Base-by-base conservation (phyloP, 1,140 invertebrate genomes). In the Anastatus disparis region DNA sequence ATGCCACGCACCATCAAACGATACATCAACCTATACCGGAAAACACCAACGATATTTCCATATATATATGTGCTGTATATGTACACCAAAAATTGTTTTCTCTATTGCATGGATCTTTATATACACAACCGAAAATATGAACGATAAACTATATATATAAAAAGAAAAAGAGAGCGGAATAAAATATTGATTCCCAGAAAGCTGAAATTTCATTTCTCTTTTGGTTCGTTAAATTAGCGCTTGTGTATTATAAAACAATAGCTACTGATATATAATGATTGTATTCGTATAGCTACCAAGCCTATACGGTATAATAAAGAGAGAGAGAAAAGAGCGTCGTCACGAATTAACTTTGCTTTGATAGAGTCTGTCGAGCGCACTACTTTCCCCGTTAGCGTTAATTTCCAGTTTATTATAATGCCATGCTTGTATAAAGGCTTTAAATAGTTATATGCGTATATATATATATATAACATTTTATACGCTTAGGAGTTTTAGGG, bases 331-430 rank as follows among this genome's bases (percentile, higher is more conserved):
- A n/a, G n/a, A n/a, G n/a, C n/a, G n/a, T n/a, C n/a, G n/a, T n/a
- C 40, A 20, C 10, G 17, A 17, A 44, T 58, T 56, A 67, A 29
- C 20, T 31, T 2, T 7, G 26, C 15, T 67, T 67, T 48, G 26
- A 48, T 56, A 56, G 20, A 20, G 17, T 53, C 17, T 55, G 48
- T 20, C 24, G n/a, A 35, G 22, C 22, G 35, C 52, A 50, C 48
- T 53, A 65, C 48, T 65, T 55, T 65, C n/a, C 22, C 26, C n/a
- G 15, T 8, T 6, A 7, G 48, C 31, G 35, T 24, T 26, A 53
- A 65, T 55, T 64, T 52, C 9, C 31, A 22, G 29, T 64, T 55
- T 42, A 55, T 55, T 53, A 55, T 26, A 24, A 61, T 61, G 40
- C 15, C 7, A 24, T 20, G 17, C 9, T 46, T 46, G 13, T n/a